phyloP scores from a whole-genome alignment of 2,888 invertebrate genomes.

The Thereva unica region DNA sequence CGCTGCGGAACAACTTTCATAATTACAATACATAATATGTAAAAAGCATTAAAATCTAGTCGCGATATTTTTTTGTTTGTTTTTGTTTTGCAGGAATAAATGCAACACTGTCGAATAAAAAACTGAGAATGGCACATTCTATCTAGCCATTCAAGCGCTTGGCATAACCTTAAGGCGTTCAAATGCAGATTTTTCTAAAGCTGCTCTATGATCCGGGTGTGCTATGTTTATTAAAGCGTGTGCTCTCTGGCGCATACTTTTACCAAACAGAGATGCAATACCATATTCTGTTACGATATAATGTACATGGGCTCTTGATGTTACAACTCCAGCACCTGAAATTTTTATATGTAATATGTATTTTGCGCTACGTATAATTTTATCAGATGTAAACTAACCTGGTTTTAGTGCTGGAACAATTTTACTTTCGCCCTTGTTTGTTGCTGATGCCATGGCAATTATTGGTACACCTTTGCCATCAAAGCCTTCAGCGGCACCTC shows the following conservation, averaged over 20 bases:
- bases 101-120: no score
- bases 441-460: slow-evolving; percentile 82
- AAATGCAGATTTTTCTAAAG: slow-evolving; percentile 84
- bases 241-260: slow-evolving; percentile 84
- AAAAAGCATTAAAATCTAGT: neutral
- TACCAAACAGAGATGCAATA: slow-evolving; percentile 87
- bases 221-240: slow-evolving; percentile 86
- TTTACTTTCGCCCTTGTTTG: slow-evolving; percentile 79
- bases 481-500: slow-evolving; percentile 82
- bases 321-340: slow-evolving; percentile 90
- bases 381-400: slow-evolving; percentile 60
- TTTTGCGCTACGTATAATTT: no score
- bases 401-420: slow-evolving; percentile 80
- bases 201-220: slow-evolving; percentile 84
- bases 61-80: neutral
- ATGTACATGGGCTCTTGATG: slow-evolving; percentile 87
- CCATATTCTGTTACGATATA: slow-evolving; percentile 94
- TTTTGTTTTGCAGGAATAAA: no score
- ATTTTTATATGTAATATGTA: slow-evolving; percentile 15
- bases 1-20: no score
- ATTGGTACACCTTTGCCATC: slow-evolving; percentile 91
- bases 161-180: slow-evolving; percentile 82
- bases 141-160: slow-evolving; percentile 42
- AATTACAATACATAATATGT: no score
- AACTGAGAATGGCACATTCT: no score